These are phyloP conservation scores for Kryptopterus vitreolus DNA, from an alignment of 2,797 vertebrate species.

Conservation along the genomic window DNA sequence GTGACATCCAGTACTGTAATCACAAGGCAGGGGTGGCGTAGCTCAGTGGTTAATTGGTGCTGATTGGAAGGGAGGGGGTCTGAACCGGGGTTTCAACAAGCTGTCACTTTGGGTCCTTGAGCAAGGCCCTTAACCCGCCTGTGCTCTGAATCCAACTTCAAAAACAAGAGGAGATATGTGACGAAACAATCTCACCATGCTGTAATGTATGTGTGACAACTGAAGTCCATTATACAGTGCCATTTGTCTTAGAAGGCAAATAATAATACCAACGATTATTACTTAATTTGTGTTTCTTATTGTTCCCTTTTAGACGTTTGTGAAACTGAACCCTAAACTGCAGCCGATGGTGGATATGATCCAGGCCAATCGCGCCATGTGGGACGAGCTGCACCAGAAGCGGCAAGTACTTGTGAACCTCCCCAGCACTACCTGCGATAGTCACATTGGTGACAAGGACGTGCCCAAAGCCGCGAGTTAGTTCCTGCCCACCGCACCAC, in stretches of 20 bases:
- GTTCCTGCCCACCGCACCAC: slow-evolving; percentile 48
- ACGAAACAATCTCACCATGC: too few species aligned
- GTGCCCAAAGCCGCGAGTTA: slow-evolving; percentile 68
- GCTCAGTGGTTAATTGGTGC: too few species aligned
- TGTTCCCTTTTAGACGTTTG: slow-evolving; percentile 78
- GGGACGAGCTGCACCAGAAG: slow-evolving; percentile 90
- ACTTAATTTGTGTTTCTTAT: neutral
- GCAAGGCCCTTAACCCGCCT: too few species aligned
- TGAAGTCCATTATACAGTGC: too few species aligned
- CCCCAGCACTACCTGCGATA: slow-evolving; percentile 53
- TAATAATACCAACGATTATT: neutral
- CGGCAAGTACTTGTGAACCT: slow-evolving; percentile 66
- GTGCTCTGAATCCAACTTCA: too few species aligned
- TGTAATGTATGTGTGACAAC: too few species aligned
- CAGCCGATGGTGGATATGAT: slow-evolving; percentile 94
- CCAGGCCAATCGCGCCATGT: slow-evolving; percentile 85
- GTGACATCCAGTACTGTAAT: neutral
- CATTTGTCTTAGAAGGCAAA: neutral
- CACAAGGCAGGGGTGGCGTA: too few species aligned
- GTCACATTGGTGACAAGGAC: slow-evolving; percentile 55
- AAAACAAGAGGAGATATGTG: too few species aligned
- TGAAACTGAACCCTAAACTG: slow-evolving; percentile 91
- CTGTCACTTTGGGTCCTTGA: too few species aligned
- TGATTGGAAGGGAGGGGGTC: too few species aligned
- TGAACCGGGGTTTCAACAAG: too few species aligned